Evolutionary conservation across 2,888 invertebrate genomes (phyloP).

Genomic region (Zele albiditarsus): DNA sequence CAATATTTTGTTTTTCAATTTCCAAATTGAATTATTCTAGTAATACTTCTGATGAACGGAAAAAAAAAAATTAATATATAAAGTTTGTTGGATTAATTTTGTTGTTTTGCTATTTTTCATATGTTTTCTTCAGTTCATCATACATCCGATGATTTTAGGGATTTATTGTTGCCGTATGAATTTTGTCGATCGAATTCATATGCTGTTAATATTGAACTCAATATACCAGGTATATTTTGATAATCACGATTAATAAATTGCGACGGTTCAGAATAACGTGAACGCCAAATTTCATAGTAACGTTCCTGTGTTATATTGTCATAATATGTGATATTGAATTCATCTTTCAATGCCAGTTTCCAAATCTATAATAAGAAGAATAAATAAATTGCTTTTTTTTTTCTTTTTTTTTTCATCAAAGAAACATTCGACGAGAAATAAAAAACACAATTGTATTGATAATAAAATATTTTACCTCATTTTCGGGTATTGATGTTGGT

Average conservation of each 20-base stretch:
- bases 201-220: conserved; percentile 47
- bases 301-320: conserved; percentile 69
- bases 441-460: conserved; percentile 22
- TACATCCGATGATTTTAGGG: not conserved
- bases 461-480: conserved; percentile 62
- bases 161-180: not conserved
- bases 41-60: too few relatives aligned
- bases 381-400: not conserved
- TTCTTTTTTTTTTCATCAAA: not conserved
- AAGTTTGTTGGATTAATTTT: too few relatives aligned
- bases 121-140: not conserved
- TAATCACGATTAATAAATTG: conserved; percentile 58
- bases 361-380: conserved; percentile 70
- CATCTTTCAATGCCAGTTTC: conserved; percentile 73
- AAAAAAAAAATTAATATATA: too few relatives aligned
- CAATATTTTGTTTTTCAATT: not conserved
- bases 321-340: conserved; percentile 65
- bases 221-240: conserved; percentile 44
- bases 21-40: not conserved
- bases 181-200: conserved; percentile 49
- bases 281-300: conserved; percentile 74
- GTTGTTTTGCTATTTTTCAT: not conserved
- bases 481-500: conserved; percentile 69
- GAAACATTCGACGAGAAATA: not conserved
- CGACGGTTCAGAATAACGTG: conserved; percentile 64